Base-by-base conservation (phyloP, 35 echinoderm and acorn worm species). In the Patiria miniata region DNA sequence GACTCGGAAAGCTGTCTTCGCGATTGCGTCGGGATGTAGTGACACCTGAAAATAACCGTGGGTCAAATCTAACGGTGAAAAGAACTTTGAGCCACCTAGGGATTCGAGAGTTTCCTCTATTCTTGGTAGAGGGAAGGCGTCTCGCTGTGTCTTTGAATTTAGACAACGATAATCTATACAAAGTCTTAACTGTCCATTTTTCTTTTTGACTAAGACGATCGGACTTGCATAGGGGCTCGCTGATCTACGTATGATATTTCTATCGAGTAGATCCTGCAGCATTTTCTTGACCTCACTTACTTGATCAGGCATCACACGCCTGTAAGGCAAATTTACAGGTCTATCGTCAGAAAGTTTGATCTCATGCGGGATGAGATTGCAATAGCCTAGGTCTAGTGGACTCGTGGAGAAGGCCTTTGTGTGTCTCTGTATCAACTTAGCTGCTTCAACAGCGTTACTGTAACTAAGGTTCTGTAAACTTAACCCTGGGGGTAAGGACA, bases 41-140 rank as follows among this genome's bases (percentile, higher is more conserved):
- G 76, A 37, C 23, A 94, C 56, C 57, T 94, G 87, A n/a, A 88
- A 93, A 59, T 84, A 93, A 8, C 87, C 76, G 54, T 60, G 37
- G 5, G 65, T 40, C 14, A 92, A 42, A 51, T 92, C 90, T 8
- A 92, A 29, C 1, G 90, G 61, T 0, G 84, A 61, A 51, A 92
- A 92, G 36, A 80, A 81, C 56, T 22, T 87, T 1, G 90, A 44
- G 0, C 85, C 85, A 1, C 85, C 90, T 12, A 92, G 38, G 1
- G 34, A 50, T 29, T 81, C 85, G 0, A 93, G 61, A 0, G 91
- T 53, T n/a, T 93, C 91, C 28, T 93, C 91, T 39, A 87, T 93
- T 1, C 85, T 1, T 0, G 91, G 91, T 2, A 92, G 53, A 19
- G 91, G 91, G 18, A 81, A 88, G 0, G 78, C 1, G 21, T 88